These are phyloP conservation scores for Myxocyprinus asiaticus DNA, from an alignment of 2,113 vertebrate genomes.

Conservation along the genomic window DNA sequence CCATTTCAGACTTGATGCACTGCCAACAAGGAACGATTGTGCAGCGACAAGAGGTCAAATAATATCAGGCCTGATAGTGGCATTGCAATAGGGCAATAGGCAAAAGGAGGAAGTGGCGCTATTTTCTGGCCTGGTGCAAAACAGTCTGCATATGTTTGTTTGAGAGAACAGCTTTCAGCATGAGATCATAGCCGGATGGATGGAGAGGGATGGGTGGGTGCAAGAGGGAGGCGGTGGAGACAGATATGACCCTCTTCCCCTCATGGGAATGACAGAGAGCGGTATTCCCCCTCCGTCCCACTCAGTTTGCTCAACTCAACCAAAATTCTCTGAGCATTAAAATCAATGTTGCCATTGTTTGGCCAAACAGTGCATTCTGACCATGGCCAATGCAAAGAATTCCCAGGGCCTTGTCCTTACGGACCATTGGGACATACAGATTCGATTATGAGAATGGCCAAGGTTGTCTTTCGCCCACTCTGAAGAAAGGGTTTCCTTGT, in stretches of 20 bases:
- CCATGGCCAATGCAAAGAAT: slow-evolving; percentile 96
- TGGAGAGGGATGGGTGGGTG: not conserved
- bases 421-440: slow-evolving; percentile 88
- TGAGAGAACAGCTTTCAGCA: slow-evolving; percentile 39
- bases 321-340: slow-evolving; percentile 95
- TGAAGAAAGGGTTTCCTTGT: slow-evolving; percentile 92
- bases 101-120: slow-evolving; percentile 87
- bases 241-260: slow-evolving; percentile 52
- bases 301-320: slow-evolving; percentile 94
- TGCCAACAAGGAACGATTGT: slow-evolving; percentile 95
- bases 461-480: slow-evolving; percentile 86
- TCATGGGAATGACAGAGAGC: slow-evolving; percentile 55
- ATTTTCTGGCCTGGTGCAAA: slow-evolving; percentile 63
- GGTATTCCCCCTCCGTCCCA: slow-evolving; percentile 58
- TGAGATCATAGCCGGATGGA: slow-evolving; percentile 59
- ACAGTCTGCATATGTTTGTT: slow-evolving; percentile 52
- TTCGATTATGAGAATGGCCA: slow-evolving; percentile 88
- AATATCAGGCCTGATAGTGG: slow-evolving; percentile 66
- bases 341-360: slow-evolving; percentile 99
- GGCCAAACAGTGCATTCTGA: slow-evolving; percentile 88
- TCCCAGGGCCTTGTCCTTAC: slow-evolving; percentile 85
- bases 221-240: slow-evolving; percentile 63
- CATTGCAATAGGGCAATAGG: slow-evolving; percentile 76
- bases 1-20: slow-evolving; percentile 75
- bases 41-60: slow-evolving; percentile 80